Base-by-base conservation (phyloP, 2,797 vertebrate genomes). In the Acanthurus leucopareius region DNA sequence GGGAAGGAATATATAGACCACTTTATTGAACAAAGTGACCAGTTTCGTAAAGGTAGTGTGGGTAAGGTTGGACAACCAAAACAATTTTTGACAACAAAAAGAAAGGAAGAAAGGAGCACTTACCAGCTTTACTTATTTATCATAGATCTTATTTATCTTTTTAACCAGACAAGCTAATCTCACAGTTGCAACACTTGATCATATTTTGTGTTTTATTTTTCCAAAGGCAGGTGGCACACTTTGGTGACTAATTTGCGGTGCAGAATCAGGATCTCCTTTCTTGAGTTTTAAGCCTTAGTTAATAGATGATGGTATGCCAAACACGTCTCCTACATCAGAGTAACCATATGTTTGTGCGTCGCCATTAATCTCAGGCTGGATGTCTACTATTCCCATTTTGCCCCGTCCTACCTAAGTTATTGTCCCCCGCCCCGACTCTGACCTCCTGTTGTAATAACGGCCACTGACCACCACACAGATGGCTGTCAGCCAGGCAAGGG, bases 321-420 rank as follows among this genome's bases (percentile, higher is more conserved):
- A 88, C 91, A 93, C 90, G 88, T 92, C 84, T 78, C 70, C 72
- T 58, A 63, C 83, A 88, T 92, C 92, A 91, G 86, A 85, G 85
- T 84, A 85, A 86, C 92, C 93, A 94, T 93, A 94, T 93, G 93
- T 90, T 92, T 89, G 80, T 73, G 75, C 53, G 19, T 82, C 72
- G 88, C 88, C 88, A 91, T 93, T 93, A 89, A 91, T 94, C 86
- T 91, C 82, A 69, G 72, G 69, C 82, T 90, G 82, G 73, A 83
- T 91, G 90, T 88, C 90, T 89, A 91, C 85, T 87, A 86, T 86
- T 90, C 84, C 85, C 62, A 58, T 85, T 87, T 84, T 82, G 82
- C 82, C 86, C 84, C 70, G 88, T 91, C 88, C 86, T 90, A 81
- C 85, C 77, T 69, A 70, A 80, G 83, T 89, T 78, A 77, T 83